Base-by-base conservation (phyloP, 2,797 vertebrate genomes). In the Gephyroberyx darwinii region DNA sequence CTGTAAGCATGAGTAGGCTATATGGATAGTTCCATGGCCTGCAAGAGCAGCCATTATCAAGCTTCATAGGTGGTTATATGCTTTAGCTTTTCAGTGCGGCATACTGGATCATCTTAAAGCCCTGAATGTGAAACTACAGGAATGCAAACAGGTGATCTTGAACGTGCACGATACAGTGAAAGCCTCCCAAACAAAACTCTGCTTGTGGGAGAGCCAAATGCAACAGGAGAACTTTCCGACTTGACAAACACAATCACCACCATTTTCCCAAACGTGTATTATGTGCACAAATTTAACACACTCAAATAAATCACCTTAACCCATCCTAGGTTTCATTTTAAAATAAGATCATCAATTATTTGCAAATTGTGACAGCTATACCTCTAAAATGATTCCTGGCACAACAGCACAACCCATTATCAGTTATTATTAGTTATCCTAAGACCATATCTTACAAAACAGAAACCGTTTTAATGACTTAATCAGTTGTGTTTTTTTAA, bases 81-180 rank as follows among this genome's bases (percentile, higher is more conserved):
- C 52, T 54, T 65, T 70, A 22, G 20, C 51, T 63, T 50, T 76
- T 59, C 55, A 31, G 4, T 51, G n/a, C n/a, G 22, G 13, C 37
- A 45, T 19, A 8, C 30, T 22, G 26, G 20, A 61, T 67, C 13
- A 45, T 45, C 45, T 62, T n/a, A 45, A 41, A 58, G 30, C 9
- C 33, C 22, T 69, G 9, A n/a, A 5, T 47, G 54, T 22, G 57
- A n/a, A 45, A 41, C 43, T 17, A 8, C 53, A 67, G 57, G 2
- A 8, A 47, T 75, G 58, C 68, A 81, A 78, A 74, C 80, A 75
- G 78, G 69, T 80, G 65, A 75, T 71, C 12, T 20, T 84, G 71
- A 84, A 83, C 78, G 81, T 83, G 76, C 64, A 86, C 75, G 63
- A 75, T 26, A 0, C 33, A 60, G 70, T 61, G 48, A 51, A 63